These are phyloP conservation scores for Troides helena DNA, from an alignment of 2,888 invertebrate genomes.

Conservation along the genomic window DNA sequence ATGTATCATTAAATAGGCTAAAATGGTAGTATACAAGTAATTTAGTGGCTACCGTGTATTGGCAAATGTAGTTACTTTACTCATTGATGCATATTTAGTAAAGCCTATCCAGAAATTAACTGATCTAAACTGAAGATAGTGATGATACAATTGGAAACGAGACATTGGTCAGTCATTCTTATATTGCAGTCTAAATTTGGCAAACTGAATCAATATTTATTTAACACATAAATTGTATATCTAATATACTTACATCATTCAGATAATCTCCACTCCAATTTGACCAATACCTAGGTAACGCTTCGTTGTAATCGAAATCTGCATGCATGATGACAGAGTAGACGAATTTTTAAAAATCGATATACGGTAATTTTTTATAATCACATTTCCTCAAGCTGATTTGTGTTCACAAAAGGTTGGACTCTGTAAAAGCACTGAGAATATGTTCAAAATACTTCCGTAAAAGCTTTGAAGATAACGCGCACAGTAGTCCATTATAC, in stretches of 20 bases:
- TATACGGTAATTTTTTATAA: not conserved
- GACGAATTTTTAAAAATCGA: not conserved
- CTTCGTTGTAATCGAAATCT: conserved; percentile 36
- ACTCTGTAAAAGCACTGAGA: conserved; percentile 10
- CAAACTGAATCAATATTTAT: too few species aligned
- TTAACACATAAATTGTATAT: not conserved
- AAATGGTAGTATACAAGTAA: too few species aligned
- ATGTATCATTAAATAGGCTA: too few species aligned
- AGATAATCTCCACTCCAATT: conserved; percentile 55
- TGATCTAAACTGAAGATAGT: too few species aligned
- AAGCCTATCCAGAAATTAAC: too few species aligned
- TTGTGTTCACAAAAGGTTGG: not conserved
- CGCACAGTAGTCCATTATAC: conserved; percentile 67
- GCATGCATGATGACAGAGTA: conserved; percentile 36
- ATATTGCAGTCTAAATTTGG: too few species aligned
- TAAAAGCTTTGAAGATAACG: conserved; percentile 52
- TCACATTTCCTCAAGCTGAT: not conserved
- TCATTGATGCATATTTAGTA: too few species aligned
- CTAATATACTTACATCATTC: conserved; percentile 33
- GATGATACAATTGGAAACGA: too few species aligned
- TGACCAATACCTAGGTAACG: conserved; percentile 33
- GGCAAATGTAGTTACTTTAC: too few species aligned
- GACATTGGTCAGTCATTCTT: too few species aligned
- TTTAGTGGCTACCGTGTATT: too few species aligned
- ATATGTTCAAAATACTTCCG: conserved; percentile 32